Conservation (phyloP, 1,140 invertebrate genomes). For the Hypothenemus hampei region DNA sequence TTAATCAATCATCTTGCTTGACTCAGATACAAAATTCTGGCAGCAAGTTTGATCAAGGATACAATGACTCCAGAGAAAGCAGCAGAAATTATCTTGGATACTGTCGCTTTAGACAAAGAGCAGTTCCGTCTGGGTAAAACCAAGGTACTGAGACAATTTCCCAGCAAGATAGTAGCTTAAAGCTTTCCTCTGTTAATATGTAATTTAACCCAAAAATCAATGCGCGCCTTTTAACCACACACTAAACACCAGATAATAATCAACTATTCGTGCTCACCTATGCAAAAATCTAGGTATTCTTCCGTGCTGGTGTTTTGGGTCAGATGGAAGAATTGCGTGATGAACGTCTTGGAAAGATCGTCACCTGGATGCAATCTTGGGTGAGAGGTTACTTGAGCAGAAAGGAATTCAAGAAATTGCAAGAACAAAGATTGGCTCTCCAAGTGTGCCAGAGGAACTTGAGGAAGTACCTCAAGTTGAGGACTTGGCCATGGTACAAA, state of each 20-base stretch:
- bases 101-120: slow-evolving; percentile 80
- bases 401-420: slow-evolving; percentile 94
- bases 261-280: no score
- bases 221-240: no score
- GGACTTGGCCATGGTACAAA: slow-evolving; percentile 99
- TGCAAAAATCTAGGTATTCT: slow-evolving; percentile 99
- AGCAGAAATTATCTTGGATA: slow-evolving; percentile 81
- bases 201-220: no score
- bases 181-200: no score
- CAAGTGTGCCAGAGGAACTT: slow-evolving; percentile 98
- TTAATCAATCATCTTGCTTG: slow-evolving; percentile 29
- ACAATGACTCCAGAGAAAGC: slow-evolving; percentile 74
- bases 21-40: slow-evolving; percentile 91
- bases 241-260: no score
- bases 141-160: slow-evolving; percentile 74
- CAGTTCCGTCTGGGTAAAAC: slow-evolving; percentile 94
- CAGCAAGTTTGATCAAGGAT: slow-evolving; percentile 70
- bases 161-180: no score
- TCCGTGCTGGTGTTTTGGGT: slow-evolving; percentile 99
- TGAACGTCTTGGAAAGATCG: slow-evolving; percentile 95
- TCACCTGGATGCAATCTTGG: slow-evolving; percentile 97
- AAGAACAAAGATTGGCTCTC: slow-evolving; percentile 95
- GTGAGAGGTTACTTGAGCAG: slow-evolving; percentile 86
- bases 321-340: slow-evolving; percentile 99
- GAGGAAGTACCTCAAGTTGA: slow-evolving; percentile 95